Conservation (phyloP, 1,140 invertebrate species). For the Drosophila elegans region DNA sequence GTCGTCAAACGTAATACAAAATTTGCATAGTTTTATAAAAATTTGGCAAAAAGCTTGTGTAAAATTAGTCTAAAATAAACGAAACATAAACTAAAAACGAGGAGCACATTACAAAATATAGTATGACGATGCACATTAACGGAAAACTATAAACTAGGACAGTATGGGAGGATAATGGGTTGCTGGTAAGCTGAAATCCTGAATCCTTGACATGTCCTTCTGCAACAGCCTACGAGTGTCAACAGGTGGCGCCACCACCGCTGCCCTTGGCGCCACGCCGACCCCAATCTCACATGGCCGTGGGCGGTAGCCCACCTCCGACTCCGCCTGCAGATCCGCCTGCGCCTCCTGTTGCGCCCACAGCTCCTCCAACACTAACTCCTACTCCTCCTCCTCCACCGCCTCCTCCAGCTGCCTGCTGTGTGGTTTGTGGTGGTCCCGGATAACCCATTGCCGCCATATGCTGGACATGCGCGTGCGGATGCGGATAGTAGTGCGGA, state of each 20-base stretch:
- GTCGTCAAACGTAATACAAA: slow-evolving; percentile 75
- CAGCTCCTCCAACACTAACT: slow-evolving; percentile 15
- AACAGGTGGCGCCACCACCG: slow-evolving; percentile 75
- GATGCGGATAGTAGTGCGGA: slow-evolving; percentile 49
- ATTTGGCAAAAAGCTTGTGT: slow-evolving; percentile 80
- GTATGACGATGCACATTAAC: slow-evolving; percentile 43
- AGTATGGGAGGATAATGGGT: slow-evolving; percentile 7
- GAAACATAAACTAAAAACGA: slow-evolving; percentile 53
- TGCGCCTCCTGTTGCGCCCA: slow-evolving; percentile 27
- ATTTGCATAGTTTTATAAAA: slow-evolving; percentile 55
- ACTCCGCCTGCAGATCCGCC: slow-evolving; percentile 28
- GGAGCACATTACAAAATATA: slow-evolving; percentile 37
- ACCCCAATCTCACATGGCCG: slow-evolving; percentile 72
- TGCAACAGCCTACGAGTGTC: slow-evolving; percentile 63
- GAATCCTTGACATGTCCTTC: slow-evolving; percentile 19
- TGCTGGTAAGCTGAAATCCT: slow-evolving; percentile 17
- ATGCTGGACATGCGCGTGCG: slow-evolving; percentile 53
- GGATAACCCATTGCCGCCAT: slow-evolving; percentile 72
- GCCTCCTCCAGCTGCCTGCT: slow-evolving; percentile 32
- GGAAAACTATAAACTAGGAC: slow-evolving; percentile 35
- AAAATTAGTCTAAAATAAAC: slow-evolving; percentile 78
- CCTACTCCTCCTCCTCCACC: slow-evolving; percentile 35
- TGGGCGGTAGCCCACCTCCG: slow-evolving; percentile 12
- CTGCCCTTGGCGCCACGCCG: slow-evolving; percentile 74
- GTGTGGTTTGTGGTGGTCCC: slow-evolving; percentile 41